Percentiles rank a stretch among this genome's conserved stretches.
Evolutionary conservation across 2,113 vertebrate genomes (phyloP).

Genomic region (Paracanthobrama guichenoti): DNA sequence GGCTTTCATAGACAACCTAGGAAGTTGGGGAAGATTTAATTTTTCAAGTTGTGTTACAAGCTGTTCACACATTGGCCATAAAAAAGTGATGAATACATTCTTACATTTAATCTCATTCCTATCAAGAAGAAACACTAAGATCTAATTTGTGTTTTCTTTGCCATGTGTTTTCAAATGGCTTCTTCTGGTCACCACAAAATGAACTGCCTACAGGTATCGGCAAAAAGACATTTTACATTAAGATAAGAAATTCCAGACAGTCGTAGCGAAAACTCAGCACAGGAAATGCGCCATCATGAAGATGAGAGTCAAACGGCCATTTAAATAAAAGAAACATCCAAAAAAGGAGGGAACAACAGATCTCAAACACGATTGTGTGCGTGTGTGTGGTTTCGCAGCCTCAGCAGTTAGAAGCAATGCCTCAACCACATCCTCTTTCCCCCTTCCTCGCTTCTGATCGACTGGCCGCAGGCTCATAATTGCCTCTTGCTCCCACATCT

Average conservation of each 20-base stretch:
- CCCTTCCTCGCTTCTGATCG: slow-evolving; percentile 43
- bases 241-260: neutral
- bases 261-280: neutral
- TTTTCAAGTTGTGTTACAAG: no score
- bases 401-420: slow-evolving; percentile 57
- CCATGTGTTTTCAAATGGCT: neutral
- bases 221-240: neutral
- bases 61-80: no score
- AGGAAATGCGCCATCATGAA: slow-evolving; percentile 31
- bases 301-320: slow-evolving; percentile 19
- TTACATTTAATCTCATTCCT: neutral
- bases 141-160: neutral
- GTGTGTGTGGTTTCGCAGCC: slow-evolving; percentile 58
- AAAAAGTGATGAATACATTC: no score
- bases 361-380: slow-evolving; percentile 52
- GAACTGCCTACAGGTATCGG: neutral
- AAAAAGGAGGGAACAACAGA: slow-evolving; percentile 46
- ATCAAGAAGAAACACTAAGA: neutral
- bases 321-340: slow-evolving; percentile 37
- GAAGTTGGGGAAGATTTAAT: no score
- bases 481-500: slow-evolving; percentile 55
- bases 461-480: slow-evolving; percentile 30
- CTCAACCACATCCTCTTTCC: slow-evolving; percentile 60
- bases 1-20: no score
- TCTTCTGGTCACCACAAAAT: neutral